Percentiles rank a stretch among this genome's conserved stretches.
These are phyloP conservation scores for Podarcis lilfordi DNA, from an alignment of 2,797 vertebrate species.

Conservation along the genomic window DNA sequence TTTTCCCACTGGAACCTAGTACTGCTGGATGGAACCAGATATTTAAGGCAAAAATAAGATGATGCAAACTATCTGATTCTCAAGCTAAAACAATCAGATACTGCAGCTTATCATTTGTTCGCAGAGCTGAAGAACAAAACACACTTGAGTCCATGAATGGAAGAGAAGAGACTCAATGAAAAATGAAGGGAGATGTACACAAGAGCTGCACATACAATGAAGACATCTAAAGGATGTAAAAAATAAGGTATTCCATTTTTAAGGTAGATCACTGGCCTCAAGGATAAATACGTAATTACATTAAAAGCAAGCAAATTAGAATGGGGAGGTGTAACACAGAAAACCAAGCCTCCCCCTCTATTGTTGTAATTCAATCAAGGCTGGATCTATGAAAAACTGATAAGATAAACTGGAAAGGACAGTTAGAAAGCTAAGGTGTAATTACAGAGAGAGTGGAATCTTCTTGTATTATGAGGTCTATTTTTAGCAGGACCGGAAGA, in stretches of 20 bases:
- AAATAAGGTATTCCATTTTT: slow-evolving; percentile 58
- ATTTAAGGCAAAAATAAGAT: background rate
- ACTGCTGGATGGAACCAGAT: background rate
- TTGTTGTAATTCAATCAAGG: slow-evolving; percentile 29
- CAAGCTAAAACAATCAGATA: background rate
- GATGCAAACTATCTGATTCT: background rate
- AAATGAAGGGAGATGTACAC: background rate
- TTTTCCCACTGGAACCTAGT: background rate
- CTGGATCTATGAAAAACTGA: slow-evolving; percentile 31
- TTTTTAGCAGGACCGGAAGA: slow-evolving; percentile 56
- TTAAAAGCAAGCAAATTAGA: slow-evolving; percentile 49
- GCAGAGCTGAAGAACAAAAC: background rate
- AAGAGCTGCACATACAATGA: slow-evolving; percentile 4
- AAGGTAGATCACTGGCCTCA: slow-evolving; percentile 53
- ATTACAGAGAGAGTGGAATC: slow-evolving; percentile 47
- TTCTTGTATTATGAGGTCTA: slow-evolving; percentile 42
- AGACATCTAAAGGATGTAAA: slow-evolving; percentile 43
- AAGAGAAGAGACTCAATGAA: background rate
- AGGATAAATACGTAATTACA: slow-evolving; percentile 64
- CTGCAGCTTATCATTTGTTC: background rate
- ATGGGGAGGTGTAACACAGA: slow-evolving; percentile 3
- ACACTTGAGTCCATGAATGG: background rate
- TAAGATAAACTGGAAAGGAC: slow-evolving; percentile 54
- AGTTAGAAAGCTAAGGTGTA: slow-evolving; percentile 47
- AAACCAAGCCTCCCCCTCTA: background rate